phyloP scores from a whole-genome alignment of 92 coral and sea anemone genomes.

The Galaxea fascicularis region DNA sequence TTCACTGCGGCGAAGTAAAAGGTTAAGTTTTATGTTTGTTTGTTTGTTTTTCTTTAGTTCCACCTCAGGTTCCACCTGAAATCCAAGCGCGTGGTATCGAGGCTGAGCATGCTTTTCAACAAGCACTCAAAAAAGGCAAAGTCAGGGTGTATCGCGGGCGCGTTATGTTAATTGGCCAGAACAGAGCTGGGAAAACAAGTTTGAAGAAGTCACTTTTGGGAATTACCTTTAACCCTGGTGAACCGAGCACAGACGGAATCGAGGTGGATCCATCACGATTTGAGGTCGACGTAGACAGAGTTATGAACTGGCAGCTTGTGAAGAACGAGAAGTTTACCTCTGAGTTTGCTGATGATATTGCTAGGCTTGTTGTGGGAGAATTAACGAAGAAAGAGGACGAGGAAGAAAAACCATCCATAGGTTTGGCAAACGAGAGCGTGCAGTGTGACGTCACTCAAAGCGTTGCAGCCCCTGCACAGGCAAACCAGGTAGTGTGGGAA shows the following conservation, averaged over 20 bases:
- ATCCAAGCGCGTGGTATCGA: constrained; percentile 83
- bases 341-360: constrained; percentile 83
- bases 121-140: constrained; percentile 76
- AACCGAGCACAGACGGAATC: constrained; percentile 82
- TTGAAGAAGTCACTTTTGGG: constrained; percentile 89
- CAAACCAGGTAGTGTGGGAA: constrained; percentile 3
- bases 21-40: neutral
- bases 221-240: constrained; percentile 74
- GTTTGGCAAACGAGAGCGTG: neutral
- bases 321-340: constrained; percentile 62
- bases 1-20: no score
- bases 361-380: constrained; percentile 77
- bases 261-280: constrained; percentile 86
- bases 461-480: neutral
- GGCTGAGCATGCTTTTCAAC: constrained; percentile 79
- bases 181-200: constrained; percentile 95
- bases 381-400: constrained; percentile 36
- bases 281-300: constrained; percentile 75
- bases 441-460: constrained; percentile 25
- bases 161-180: constrained; percentile 91
- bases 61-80: constrained; percentile 73
- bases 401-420: constrained; percentile 20
- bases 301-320: constrained; percentile 80
- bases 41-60: constrained; percentile 37
- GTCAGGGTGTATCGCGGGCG: constrained; percentile 88